Evolutionary conservation across 53 echinoderm and acorn worm genomes (phyloP).

Genomic region (Patiria pectinifera): DNA sequence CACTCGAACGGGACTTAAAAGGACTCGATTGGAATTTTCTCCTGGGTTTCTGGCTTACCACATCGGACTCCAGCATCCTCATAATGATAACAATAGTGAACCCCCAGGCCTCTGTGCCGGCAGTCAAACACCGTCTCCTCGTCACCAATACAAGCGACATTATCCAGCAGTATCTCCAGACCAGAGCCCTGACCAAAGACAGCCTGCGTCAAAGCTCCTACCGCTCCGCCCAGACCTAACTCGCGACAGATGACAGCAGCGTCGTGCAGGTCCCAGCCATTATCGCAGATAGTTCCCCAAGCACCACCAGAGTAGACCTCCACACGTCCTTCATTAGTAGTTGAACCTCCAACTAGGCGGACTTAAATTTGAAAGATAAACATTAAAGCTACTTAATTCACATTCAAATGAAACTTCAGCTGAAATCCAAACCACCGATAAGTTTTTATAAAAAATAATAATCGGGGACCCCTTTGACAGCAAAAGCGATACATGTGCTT

Average conservation of each 20-base stretch:
- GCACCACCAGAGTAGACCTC: conserved; percentile 44
- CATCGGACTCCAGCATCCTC: conserved; percentile 40
- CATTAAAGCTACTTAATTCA: too few relatives aligned
- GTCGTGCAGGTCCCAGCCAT: conserved; percentile 42
- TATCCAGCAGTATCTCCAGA: background rate
- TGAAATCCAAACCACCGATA: too few relatives aligned
- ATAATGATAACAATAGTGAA: background rate
- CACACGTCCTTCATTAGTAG: conserved; percentile 49
- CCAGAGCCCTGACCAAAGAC: conserved; percentile 1
- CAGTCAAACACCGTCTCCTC: conserved; percentile 21
- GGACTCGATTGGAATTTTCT: too few relatives aligned
- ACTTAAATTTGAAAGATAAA: background rate
- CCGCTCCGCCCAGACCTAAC: conserved; percentile 34
- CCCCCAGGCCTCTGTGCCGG: background rate
- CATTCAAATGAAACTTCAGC: too few relatives aligned
- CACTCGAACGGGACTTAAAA: too few relatives aligned
- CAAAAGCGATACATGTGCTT: too few relatives aligned
- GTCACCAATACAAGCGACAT: conserved; percentile 9
- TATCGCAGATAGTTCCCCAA: conserved; percentile 62
- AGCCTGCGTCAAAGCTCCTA: background rate
- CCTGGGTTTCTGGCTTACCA: background rate
- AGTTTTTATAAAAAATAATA: too few relatives aligned
- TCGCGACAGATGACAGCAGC: conserved; percentile 57
- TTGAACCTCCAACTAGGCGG: conserved; percentile 43
- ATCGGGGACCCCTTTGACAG: too few relatives aligned